Evolutionary conservation across 1,140 invertebrate genomes (phyloP).

Genomic region (Drosophila tristis): DNA sequence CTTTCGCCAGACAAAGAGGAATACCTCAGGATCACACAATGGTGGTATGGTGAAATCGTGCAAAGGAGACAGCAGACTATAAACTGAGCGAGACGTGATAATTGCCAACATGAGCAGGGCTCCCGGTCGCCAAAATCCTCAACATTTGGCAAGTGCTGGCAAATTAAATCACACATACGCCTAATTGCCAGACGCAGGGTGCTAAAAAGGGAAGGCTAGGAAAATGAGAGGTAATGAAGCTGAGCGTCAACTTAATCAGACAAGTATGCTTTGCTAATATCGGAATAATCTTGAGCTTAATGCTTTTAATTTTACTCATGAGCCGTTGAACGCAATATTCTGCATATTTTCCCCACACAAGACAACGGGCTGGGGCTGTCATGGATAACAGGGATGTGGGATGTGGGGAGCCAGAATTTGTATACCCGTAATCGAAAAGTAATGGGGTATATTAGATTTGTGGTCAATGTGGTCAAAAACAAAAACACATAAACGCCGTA

Average conservation of each 20-base stretch:
- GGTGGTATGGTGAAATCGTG: no score
- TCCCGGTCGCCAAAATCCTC: constrained; percentile 13
- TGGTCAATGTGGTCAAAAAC: no score
- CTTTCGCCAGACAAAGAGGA: no score
- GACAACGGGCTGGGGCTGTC: neutral
- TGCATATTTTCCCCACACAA: constrained; percentile 2
- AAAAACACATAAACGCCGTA: no score
- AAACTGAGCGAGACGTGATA: constrained; percentile 60
- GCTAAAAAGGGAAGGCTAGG: neutral
- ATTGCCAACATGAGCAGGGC: constrained; percentile 49
- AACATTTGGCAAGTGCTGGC: constrained; percentile 36
- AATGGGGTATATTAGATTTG: no score
- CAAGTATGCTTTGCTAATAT: constrained; percentile 75
- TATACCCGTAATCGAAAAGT: no score
- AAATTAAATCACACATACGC: constrained; percentile 72
- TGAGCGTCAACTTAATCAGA: constrained; percentile 67
- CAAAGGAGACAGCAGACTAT: constrained; percentile 19
- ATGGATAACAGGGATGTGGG: neutral
- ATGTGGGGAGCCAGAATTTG: neutral
- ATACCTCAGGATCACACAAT: no score
- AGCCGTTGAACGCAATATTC: constrained; percentile 31
- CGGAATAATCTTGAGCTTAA: constrained; percentile 70
- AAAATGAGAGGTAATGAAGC: constrained; percentile 9
- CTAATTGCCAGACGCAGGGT: constrained; percentile 29
- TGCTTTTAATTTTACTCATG: constrained; percentile 70